Evolutionary conservation across 1,140 invertebrate genomes (phyloP).

Genomic region (Ooceraea biroi): DNA sequence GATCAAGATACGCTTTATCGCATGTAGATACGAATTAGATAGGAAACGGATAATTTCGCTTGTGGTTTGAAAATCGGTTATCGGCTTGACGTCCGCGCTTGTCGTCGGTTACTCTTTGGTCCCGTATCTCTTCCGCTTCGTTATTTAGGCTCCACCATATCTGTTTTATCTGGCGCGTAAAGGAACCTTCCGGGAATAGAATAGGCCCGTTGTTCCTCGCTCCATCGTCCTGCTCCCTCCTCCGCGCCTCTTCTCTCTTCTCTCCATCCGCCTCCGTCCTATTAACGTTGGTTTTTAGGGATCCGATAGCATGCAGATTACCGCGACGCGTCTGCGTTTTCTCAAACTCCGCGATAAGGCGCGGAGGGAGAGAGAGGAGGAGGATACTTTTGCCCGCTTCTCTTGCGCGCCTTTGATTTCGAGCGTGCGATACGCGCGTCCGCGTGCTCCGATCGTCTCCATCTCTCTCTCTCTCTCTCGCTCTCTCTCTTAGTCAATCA

Average conservation of each 20-base stretch:
- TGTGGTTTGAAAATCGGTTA: too few species aligned
- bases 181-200: conserved; percentile 31
- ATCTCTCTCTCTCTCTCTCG: not conserved
- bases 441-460: not conserved
- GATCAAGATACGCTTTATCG: too few species aligned
- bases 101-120: too few species aligned
- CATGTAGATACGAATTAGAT: too few species aligned
- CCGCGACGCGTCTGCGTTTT: conserved; percentile 72
- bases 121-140: not conserved
- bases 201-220: not conserved
- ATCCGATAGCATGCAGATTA: conserved; percentile 73
- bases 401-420: conserved; percentile 53
- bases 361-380: conserved; percentile 27
- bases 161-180: not conserved
- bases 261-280: conserved; percentile 48
- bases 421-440: conserved; percentile 34
- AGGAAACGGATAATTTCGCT: too few species aligned
- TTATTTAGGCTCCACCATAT: not conserved
- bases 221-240: not conserved
- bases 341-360: conserved; percentile 72
- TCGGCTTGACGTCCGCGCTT: too few species aligned
- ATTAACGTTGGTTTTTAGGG: conserved; percentile 73
- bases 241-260: conserved; percentile 23
- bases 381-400: conserved; percentile 49
- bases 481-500: not conserved